Evolutionary conservation across 2,797 vertebrate species (phyloP).

Genomic region (Lithobates pipiens): DNA sequence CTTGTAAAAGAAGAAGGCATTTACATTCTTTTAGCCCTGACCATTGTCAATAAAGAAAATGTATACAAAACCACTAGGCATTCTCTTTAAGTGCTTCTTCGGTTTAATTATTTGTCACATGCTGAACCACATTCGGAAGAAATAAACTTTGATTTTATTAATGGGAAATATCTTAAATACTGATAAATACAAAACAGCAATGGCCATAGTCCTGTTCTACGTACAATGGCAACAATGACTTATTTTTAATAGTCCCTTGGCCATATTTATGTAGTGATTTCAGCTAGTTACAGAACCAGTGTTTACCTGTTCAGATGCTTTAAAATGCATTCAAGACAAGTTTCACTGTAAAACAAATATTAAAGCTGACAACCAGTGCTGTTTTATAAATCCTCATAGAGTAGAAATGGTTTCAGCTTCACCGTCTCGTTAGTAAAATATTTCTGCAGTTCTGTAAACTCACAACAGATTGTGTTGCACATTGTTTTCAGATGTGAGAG

Average conservation of each 20-base stretch:
- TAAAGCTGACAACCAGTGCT: slow-evolving; percentile 61
- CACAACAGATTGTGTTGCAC: slow-evolving; percentile 60
- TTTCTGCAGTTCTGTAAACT: slow-evolving; percentile 61
- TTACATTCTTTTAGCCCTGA: too few species aligned
- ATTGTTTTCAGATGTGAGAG: slow-evolving; percentile 62
- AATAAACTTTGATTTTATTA: slow-evolving; percentile 12
- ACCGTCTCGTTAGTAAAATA: slow-evolving; percentile 61
- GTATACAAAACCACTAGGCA: background rate
- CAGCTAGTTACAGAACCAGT: slow-evolving; percentile 60
- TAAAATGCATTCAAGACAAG: slow-evolving; percentile 62
- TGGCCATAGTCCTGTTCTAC: slow-evolving; percentile 35
- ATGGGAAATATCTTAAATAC: slow-evolving; percentile 23
- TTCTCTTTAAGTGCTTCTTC: background rate
- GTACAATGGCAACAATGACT: slow-evolving; percentile 55
- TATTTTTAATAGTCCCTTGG: slow-evolving; percentile 59
- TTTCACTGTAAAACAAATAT: slow-evolving; percentile 62
- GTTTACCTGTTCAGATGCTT: slow-evolving; percentile 62
- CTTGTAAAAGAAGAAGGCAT: too few species aligned
- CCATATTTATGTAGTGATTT: slow-evolving; percentile 55
- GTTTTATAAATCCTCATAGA: slow-evolving; percentile 63
- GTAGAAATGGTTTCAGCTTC: slow-evolving; percentile 58
- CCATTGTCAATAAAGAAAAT: too few species aligned
- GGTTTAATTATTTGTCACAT: background rate
- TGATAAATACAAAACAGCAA: slow-evolving; percentile 29
- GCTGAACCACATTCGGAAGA: background rate